Base-by-base conservation (phyloP, 1,140 invertebrate genomes). In the Samia ricini region DNA sequence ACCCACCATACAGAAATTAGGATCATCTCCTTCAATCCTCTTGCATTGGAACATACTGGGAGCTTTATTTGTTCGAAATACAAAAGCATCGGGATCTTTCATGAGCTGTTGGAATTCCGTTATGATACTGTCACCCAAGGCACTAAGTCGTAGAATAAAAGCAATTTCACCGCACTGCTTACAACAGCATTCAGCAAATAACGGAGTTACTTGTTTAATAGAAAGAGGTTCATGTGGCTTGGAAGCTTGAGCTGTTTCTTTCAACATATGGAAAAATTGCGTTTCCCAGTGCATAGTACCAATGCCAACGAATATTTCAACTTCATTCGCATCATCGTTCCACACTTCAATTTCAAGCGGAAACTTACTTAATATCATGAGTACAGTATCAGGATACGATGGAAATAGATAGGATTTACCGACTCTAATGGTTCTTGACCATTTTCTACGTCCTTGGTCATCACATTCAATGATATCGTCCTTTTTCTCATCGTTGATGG, bases 391-490 rank as follows among this genome's bases (percentile, higher is more conserved):
- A 50, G 88, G 81, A 63, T 85, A 89, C 20, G 83, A 83, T 23
- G 88, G 85, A 26, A 90, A 90, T 23, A 90, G 65, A 65, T 82
- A 85, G 15, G 88, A 88, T 70, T 89, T 88, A 33, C 86, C 86
- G 4, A 89, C 79, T 79, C 88, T 75, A 29, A 90, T 83, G 2
- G 76, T 85, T 67, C 83, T 78, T 15, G 77, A 70, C 81, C 81
- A 88, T 77, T 87, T 85, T 66, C 76, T 77, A 55, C 70, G 71
- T 10, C 83, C 83, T 18, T 70, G 62, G 42, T 85, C 82, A 65
- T 88, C 85, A 23, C 74, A 76, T 71, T 83, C 77, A 12, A 88
- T 71, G 0, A 84, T 76, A 42, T 86, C 85, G 59, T 88, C 85
- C 61, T 76, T 76, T 21, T 66, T 68, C 6, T 72, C 70, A n/a